These are phyloP conservation scores for Elephantulus edwardii DNA, from an alignment of 2,113 vertebrate species.

Conservation along the genomic window DNA sequence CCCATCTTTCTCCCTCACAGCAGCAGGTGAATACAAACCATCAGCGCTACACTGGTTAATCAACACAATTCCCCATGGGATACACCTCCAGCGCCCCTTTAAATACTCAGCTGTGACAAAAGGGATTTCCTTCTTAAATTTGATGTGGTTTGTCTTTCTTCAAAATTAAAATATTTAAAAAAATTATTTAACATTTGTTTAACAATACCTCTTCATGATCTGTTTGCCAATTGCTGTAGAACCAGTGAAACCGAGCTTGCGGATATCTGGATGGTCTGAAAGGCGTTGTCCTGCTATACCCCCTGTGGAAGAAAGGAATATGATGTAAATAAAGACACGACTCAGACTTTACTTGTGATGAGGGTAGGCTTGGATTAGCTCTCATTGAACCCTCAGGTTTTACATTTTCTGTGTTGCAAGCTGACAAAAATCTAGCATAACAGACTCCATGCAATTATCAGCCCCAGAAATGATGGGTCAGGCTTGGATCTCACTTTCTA, in stretches of 20 bases:
- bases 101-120: neutral
- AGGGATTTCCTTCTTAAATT: neutral
- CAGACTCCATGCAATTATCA: neutral
- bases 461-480: neutral
- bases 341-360: neutral
- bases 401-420: conserved; percentile 1
- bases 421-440: neutral
- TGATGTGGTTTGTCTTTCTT: neutral
- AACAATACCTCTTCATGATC: conserved; percentile 88
- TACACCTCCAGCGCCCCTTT: too few species aligned
- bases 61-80: too few species aligned
- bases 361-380: neutral
- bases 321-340: neutral
- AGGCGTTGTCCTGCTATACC: conserved; percentile 85
- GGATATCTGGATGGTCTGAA: conserved; percentile 88
- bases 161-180: neutral
- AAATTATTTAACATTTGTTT: neutral
- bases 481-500: neutral
- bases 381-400: neutral
- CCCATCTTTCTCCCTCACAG: too few species aligned
- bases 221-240: conserved; percentile 89
- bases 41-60: too few species aligned
- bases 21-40: too few species aligned
- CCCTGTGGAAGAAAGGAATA: conserved; percentile 67
- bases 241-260: conserved; percentile 90